Conservation (phyloP, 1,140 invertebrate species). For the Brachionus koreanus region DNA sequence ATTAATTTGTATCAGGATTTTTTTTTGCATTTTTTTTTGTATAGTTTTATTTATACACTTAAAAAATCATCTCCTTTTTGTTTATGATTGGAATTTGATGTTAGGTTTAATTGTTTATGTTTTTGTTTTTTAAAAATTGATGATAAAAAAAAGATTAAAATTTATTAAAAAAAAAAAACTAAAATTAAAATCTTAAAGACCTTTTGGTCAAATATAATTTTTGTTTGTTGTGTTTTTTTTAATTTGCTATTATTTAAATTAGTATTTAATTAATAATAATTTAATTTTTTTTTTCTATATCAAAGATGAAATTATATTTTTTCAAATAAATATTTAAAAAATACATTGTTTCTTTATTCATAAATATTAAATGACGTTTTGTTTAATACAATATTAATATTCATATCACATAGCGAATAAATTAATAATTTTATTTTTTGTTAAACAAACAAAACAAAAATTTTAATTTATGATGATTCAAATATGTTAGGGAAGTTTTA, state of each 20-base stretch:
- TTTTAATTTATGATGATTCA: no score
- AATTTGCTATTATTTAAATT: not conserved
- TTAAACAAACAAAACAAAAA: no score
- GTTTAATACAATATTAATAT: no score
- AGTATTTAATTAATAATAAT: slow-evolving; percentile 8
- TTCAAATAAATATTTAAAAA: slow-evolving; percentile 22
- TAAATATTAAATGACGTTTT: not conserved
- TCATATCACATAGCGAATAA: no score
- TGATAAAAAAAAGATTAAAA: not conserved
- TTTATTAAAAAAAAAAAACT: not conserved
- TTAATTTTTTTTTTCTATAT: not conserved
- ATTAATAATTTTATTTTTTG: no score
- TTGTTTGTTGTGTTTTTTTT: not conserved
- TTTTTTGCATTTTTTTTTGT: slow-evolving; percentile 39
- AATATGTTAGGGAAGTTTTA: no score
- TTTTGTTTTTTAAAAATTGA: not conserved
- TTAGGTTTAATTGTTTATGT: slow-evolving; percentile 2
- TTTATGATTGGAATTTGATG: not conserved
- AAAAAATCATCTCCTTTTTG: slow-evolving; percentile 12
- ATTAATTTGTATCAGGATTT: not conserved
- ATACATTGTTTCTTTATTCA: not conserved
- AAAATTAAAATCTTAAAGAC: not conserved
- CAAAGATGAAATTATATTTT: not conserved
- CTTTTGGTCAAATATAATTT: not conserved
- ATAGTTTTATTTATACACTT: slow-evolving; percentile 32